Conservation (phyloP, 2,888 invertebrate genomes). For the Pelosia muscerda region DNA sequence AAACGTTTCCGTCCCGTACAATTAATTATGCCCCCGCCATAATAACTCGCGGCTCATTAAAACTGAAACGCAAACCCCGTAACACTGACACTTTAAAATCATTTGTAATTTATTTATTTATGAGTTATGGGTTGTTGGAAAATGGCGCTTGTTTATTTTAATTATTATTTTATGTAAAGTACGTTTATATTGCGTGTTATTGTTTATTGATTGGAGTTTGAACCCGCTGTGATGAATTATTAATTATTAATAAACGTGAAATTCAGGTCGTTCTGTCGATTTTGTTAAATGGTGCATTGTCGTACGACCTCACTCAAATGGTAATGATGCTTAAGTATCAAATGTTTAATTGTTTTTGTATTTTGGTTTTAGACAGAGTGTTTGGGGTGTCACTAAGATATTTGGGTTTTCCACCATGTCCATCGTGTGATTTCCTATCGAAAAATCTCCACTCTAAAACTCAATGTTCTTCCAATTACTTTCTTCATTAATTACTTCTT, state of each 20-base stretch:
- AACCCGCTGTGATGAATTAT: neutral
- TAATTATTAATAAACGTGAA: conserved; percentile 5
- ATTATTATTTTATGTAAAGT: conserved; percentile 25
- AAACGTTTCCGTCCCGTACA: conserved; percentile 42
- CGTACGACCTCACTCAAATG: too few species aligned
- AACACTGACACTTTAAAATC: conserved; percentile 54
- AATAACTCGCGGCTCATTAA: conserved; percentile 53
- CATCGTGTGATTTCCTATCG: too few species aligned
- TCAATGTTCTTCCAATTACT: too few species aligned
- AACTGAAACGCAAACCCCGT: conserved; percentile 52
- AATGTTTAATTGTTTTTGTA: too few species aligned
- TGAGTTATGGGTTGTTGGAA: conserved; percentile 43
- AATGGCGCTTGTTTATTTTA: conserved; percentile 19
- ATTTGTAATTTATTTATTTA: conserved; percentile 50
- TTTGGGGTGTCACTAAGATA: too few species aligned
- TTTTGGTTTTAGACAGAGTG: too few species aligned
- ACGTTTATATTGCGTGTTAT: conserved; percentile 14
- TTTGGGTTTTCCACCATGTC: too few species aligned
- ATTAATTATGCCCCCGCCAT: conserved; percentile 46
- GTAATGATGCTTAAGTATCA: too few species aligned
- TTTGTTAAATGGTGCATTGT: too few species aligned
- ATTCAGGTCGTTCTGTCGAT: neutral
- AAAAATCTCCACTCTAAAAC: too few species aligned
- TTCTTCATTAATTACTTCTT: too few species aligned
- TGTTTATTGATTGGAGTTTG: conserved; percentile 21